Base-by-base conservation (phyloP, 2,113 vertebrate species). In the Agelaius tricolor region DNA sequence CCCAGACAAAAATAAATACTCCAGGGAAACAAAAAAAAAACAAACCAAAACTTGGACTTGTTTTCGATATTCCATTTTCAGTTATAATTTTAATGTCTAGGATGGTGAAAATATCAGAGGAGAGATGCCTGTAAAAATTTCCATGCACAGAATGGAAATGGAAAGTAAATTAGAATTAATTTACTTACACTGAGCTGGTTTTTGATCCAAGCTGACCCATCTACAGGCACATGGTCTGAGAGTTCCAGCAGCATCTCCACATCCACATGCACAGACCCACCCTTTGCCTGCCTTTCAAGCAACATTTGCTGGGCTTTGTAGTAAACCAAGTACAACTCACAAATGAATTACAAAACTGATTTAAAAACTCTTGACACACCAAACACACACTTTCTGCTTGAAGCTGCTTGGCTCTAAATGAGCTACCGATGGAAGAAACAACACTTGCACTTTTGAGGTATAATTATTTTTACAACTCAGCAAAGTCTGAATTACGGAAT, bases 391-490 rank as follows among this genome's bases (percentile, higher is more conserved):
- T 72, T 85, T 8, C 58, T 77, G 52, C 43, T 67, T 88, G 46
- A 90, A 91, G 51, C 47, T 55, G 46, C 41, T 41, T 85, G 72
- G 72, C 47, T 86, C 46, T 71, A 71, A 84, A 79, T 18, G 69
- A 94, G 39, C 31, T 52, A 31, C 67, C n/a, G 47, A 77, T 22
- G n/a, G 71, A 93, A 83, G 46, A 80, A 86, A 76, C 43, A 73
- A 31, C 18, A 67, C 18, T 93, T 82, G 74, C 1, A 19, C 4
- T 55, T 93, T 88, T 41, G n/a, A 22, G 15, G 33, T 62, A 23
- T 62, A 72, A 91, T 92, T 96, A 78, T 63, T 90, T 94, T 93
- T 77, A 72, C 52, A 91, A 71, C 33, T 71, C 79, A 92, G 84
- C 31, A 44, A 83, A 79, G 39, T 78, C 72, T 88, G 75, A 91